These are phyloP conservation scores for Aphelocoma californica DNA, from an alignment of 2,797 vertebrate species.

Conservation along the genomic window DNA sequence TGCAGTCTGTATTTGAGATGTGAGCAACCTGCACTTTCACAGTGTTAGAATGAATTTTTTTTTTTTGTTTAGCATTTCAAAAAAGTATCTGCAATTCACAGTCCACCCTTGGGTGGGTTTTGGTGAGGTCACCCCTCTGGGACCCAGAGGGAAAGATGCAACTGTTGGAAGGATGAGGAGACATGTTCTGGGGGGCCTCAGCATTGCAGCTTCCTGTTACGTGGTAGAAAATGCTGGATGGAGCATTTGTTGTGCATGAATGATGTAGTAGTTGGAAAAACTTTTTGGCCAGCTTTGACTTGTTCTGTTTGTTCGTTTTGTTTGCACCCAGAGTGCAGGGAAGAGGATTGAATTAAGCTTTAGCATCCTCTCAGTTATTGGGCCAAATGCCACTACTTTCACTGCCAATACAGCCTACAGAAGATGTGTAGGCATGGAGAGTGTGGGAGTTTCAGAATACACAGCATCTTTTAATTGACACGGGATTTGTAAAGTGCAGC, in stretches of 20 bases:
- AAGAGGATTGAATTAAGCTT: slow-evolving; percentile 58
- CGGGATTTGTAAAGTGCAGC: slow-evolving; percentile 56
- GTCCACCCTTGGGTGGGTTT: background rate
- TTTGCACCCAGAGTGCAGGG: slow-evolving; percentile 38
- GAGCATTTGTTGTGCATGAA: background rate
- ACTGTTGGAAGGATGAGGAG: background rate
- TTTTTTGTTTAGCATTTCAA: background rate
- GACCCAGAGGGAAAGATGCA: background rate
- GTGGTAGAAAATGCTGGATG: background rate
- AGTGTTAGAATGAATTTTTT: background rate
- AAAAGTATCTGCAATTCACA: background rate
- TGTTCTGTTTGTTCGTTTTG: slow-evolving; percentile 57
- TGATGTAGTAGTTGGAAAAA: slow-evolving; percentile 34
- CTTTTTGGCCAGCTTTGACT: slow-evolving; percentile 39
- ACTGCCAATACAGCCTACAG: slow-evolving; percentile 57
- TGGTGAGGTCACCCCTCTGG: background rate
- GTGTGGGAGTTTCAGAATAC: slow-evolving; percentile 61
- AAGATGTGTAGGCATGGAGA: slow-evolving; percentile 52
- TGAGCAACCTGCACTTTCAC: background rate
- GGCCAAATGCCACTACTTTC: slow-evolving; percentile 50
- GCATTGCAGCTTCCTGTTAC: background rate
- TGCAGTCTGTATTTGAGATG: background rate
- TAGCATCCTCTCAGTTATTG: slow-evolving; percentile 55
- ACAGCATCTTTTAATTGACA: slow-evolving; percentile 59
- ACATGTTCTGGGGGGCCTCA: background rate